Evolutionary conservation across 1,140 invertebrate genomes (phyloP).

Genomic region (Lerema accius): DNA sequence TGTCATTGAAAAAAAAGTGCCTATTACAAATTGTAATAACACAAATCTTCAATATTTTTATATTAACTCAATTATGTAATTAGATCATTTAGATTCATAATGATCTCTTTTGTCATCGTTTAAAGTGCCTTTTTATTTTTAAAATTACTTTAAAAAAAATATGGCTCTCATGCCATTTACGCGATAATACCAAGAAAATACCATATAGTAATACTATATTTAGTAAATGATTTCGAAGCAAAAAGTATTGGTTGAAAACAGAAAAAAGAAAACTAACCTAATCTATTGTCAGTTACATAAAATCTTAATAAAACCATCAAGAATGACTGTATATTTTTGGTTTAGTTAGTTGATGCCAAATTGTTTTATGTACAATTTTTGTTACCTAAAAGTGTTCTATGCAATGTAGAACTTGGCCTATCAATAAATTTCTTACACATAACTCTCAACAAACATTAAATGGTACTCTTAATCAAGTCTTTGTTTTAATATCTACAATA

Average conservation of each 20-base stretch:
- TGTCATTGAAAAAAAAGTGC: too few species aligned
- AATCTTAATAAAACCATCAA: conserved; percentile 3
- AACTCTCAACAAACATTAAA: conserved; percentile 50
- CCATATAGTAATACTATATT: not conserved
- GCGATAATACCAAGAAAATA: not conserved
- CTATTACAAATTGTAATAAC: too few species aligned
- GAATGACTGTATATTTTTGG: conserved; percentile 11
- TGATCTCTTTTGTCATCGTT: too few species aligned
- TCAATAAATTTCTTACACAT: conserved; percentile 41
- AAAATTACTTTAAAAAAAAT: too few species aligned
- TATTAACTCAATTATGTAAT: too few species aligned
- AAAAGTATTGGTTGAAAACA: not conserved
- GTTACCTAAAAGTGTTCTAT: conserved; percentile 22
- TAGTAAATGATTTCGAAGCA: not conserved
- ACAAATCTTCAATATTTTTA: too few species aligned
- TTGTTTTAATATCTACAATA: conserved; percentile 48
- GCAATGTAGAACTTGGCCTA: conserved; percentile 30
- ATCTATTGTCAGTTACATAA: conserved; percentile 5
- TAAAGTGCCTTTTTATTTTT: too few species aligned
- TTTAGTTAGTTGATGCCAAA: conserved; percentile 17
- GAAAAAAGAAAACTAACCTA: not conserved
- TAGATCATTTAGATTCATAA: too few species aligned
- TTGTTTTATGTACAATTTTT: conserved; percentile 12
- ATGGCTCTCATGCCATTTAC: too few species aligned
- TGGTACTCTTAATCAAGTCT: conserved; percentile 57